A percentile compares a stretch with the other conserved stretches of the same genome.
phyloP scores from a whole-genome alignment of 2,888 invertebrate species.

The Polyommatus iphigenia region DNA sequence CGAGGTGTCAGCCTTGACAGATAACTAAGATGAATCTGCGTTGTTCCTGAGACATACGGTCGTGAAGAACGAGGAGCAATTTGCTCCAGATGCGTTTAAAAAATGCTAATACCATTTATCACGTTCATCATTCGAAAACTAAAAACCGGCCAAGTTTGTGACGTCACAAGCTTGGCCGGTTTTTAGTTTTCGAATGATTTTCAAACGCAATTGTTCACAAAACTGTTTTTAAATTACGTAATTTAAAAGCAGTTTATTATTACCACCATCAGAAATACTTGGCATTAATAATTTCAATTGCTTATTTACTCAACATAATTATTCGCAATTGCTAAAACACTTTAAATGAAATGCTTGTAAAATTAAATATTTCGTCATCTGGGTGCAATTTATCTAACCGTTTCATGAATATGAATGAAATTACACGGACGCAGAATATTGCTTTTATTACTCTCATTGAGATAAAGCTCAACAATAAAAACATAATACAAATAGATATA shows the following conservation, averaged over 20 bases:
- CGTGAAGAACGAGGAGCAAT: slow-evolving; percentile 8
- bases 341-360: neutral
- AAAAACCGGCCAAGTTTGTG: neutral
- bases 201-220: no score
- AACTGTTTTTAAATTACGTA: neutral
- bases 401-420: slow-evolving; percentile 14
- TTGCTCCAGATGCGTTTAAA: neutral
- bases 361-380: neutral
- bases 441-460: no score
- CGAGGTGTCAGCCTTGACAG: slow-evolving; percentile 41
- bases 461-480: neutral
- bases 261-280: neutral
- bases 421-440: neutral
- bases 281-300: neutral
- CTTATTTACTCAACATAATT: neutral
- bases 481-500: neutral
- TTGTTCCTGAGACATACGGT: slow-evolving; percentile 34
- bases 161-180: neutral
- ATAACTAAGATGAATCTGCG: slow-evolving; percentile 42
- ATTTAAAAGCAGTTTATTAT: neutral
- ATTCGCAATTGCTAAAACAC: neutral
- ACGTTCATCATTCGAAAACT: neutral
- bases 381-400: neutral
- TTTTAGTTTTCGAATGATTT: no score
- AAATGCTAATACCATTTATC: neutral